Evolutionary conservation across 2,113 vertebrate genomes (phyloP).

Genomic region (Lamprotornis superbus): DNA sequence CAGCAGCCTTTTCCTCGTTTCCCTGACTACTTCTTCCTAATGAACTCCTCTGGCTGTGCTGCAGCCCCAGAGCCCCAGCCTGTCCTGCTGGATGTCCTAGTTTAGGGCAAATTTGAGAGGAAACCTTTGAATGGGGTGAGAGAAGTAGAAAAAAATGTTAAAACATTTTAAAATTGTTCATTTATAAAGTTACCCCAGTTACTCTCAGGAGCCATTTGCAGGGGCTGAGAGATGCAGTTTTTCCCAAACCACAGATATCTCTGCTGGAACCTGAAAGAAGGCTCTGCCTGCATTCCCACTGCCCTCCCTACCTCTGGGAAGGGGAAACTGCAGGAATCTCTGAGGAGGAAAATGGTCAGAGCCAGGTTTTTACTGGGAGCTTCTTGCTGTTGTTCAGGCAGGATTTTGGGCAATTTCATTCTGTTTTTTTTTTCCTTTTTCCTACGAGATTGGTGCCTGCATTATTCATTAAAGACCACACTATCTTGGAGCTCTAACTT

Average conservation of each 20-base stretch:
- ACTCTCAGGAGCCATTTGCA: not conserved
- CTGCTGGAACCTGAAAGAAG: not conserved
- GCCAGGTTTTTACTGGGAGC: not conserved
- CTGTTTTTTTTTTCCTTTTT: not conserved
- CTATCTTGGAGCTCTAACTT: not conserved
- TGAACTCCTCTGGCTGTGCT: not conserved
- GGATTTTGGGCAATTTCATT: not conserved
- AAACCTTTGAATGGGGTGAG: no score
- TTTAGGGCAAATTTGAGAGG: no score
- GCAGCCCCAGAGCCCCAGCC: not conserved
- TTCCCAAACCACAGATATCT: not conserved
- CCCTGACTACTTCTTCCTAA: not conserved
- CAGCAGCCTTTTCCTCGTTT: not conserved
- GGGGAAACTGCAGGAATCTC: not conserved
- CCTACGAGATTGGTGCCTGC: not conserved
- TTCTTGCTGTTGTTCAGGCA: not conserved
- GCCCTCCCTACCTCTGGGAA: fast-evolving
- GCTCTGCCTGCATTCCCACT: not conserved
- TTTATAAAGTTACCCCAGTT: no score
- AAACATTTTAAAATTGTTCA: no score
- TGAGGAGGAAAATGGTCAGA: not conserved
- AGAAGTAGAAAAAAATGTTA: no score
- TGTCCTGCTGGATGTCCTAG: no score
- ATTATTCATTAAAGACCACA: constrained; percentile 22
- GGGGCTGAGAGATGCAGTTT: not conserved